Conservation (phyloP, 2,888 invertebrate genomes). For the Stegophylla sp. region DNA sequence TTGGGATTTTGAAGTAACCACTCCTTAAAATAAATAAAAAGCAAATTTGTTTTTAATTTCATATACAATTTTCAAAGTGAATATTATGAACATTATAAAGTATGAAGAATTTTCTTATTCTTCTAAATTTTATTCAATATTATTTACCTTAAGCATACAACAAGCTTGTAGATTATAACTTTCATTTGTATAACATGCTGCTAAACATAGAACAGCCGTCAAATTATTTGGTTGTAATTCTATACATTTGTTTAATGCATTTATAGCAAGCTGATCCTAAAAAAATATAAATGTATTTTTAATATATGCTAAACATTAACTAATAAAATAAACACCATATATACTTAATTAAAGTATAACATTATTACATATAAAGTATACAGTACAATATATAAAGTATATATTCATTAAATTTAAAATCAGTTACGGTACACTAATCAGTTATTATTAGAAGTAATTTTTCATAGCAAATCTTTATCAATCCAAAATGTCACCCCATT, state of each 20-base stretch:
- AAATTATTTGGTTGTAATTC: slow-evolving; percentile 80
- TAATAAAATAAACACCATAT: not conserved
- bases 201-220: slow-evolving; percentile 85
- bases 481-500: no score
- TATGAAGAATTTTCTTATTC: no score
- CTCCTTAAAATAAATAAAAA: slow-evolving; percentile 64
- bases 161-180: slow-evolving; percentile 90
- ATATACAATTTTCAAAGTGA: not conserved
- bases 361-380: no score
- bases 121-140: slow-evolving; percentile 39
- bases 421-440: no score
- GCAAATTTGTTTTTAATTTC: not conserved
- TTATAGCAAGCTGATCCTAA: slow-evolving; percentile 87
- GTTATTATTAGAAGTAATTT: no score
- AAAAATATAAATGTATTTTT: slow-evolving; percentile 56
- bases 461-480: no score
- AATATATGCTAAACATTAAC: not conserved
- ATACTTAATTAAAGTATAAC: not conserved
- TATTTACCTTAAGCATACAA: slow-evolving; percentile 67
- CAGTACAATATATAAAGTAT: no score
- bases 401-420: no score
- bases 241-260: slow-evolving; percentile 86
- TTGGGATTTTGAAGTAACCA: slow-evolving; percentile 83
- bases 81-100: no score
- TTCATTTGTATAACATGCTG: slow-evolving; percentile 96